These are phyloP conservation scores for Heliconius congener DNA, from an alignment of 1,140 invertebrate genomes.

Conservation along the genomic window DNA sequence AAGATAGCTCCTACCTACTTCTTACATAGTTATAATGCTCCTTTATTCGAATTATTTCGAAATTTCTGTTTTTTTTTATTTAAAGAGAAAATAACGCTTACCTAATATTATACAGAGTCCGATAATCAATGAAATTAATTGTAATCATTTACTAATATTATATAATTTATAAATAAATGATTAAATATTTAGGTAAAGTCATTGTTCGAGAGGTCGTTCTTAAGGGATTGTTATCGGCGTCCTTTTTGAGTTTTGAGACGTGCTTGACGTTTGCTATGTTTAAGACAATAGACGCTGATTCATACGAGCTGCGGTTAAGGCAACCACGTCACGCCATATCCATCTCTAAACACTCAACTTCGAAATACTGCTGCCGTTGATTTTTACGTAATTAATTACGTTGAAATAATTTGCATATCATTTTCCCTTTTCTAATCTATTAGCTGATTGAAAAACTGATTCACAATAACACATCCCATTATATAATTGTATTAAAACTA, in stretches of 20 bases:
- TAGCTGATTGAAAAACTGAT: constrained; percentile 60
- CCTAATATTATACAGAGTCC: background rate
- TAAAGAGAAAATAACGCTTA: too few species aligned
- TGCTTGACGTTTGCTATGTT: constrained; percentile 35
- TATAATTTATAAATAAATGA: background rate
- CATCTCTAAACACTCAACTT: constrained; percentile 29
- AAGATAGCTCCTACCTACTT: too few species aligned
- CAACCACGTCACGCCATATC: constrained; percentile 24
- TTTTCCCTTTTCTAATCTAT: constrained; percentile 56
- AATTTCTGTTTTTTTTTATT: too few species aligned
- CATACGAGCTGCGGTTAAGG: constrained; percentile 37
- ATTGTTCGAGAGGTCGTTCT: constrained; percentile 32
- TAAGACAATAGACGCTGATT: constrained; percentile 48
- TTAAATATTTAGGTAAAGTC: constrained; percentile 29
- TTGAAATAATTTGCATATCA: constrained; percentile 38
- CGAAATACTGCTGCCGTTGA: constrained; percentile 26
- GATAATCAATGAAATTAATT: background rate
- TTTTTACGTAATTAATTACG: constrained; percentile 40
- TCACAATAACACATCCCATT: constrained; percentile 65
- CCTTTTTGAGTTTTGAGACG: constrained; percentile 42
- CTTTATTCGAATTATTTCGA: too few species aligned
- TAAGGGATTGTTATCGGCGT: constrained; percentile 33
- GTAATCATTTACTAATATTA: background rate
- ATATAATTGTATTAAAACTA: constrained; percentile 67
- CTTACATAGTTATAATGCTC: too few species aligned